A percentile compares a stretch with the other conserved stretches of the same genome.
Evolutionary conservation across 2,888 invertebrate genomes (phyloP).

Genomic region (Oligia strigilis): DNA sequence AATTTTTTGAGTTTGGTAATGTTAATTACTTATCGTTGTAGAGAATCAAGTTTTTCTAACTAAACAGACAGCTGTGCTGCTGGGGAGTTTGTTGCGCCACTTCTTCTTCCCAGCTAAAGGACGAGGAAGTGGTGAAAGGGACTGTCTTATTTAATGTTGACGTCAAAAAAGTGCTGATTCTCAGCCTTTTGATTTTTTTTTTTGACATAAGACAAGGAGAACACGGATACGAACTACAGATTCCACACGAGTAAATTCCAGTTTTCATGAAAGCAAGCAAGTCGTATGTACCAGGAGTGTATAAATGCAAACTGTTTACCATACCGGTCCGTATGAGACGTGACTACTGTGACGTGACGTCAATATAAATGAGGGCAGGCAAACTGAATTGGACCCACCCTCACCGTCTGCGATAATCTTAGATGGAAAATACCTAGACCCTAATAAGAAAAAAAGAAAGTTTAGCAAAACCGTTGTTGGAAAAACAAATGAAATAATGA

Average conservation of each 20-base stretch:
- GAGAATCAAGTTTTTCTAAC: neutral
- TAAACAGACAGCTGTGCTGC: neutral
- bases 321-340: neutral
- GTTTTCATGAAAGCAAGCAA: slow-evolving; percentile 23
- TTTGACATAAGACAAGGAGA: neutral
- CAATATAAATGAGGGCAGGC: slow-evolving; percentile 47
- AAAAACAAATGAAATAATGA: neutral
- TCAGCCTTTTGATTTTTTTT: neutral
- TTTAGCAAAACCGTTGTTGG: neutral
- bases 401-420: neutral
- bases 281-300: slow-evolving; percentile 26
- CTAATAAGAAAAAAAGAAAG: neutral
- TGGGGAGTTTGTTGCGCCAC: neutral
- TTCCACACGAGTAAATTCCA: neutral
- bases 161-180: too few relatives aligned
- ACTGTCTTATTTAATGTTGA: too few relatives aligned
- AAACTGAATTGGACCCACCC: slow-evolving; percentile 45
- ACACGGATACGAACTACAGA: neutral
- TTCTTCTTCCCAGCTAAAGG: neutral
- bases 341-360: slow-evolving; percentile 46
- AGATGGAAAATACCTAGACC: slow-evolving; percentile 5
- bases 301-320: slow-evolving; percentile 29
- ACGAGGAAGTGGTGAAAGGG: neutral
- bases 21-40: neutral
- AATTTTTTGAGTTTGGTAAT: too few relatives aligned